Evolutionary conservation across 1,140 invertebrate genomes (phyloP).

Genomic region (Monochamus saltuarius): DNA sequence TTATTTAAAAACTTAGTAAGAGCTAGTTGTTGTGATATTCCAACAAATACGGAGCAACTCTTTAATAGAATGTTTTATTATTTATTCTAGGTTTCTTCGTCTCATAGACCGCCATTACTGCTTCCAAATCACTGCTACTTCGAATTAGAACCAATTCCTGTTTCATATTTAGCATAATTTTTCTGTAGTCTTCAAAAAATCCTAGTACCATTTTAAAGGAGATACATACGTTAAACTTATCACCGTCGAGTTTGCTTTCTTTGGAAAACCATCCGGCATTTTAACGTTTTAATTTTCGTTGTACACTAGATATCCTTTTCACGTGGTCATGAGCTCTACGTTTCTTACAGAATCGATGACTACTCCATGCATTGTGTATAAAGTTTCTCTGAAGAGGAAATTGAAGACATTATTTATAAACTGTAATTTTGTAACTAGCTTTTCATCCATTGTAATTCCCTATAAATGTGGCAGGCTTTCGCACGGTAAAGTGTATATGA

Average conservation of each 20-base stretch:
- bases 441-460: conserved; percentile 27
- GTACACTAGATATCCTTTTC: conserved; percentile 49
- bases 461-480: conserved; percentile 26
- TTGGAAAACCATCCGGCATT: conserved; percentile 40
- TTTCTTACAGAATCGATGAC: conserved; percentile 52
- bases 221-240: conserved; percentile 49
- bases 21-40: conserved; percentile 10
- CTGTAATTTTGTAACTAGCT: conserved; percentile 28
- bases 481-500: conserved; percentile 17
- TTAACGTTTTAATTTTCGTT: conserved; percentile 27
- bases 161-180: conserved; percentile 52
- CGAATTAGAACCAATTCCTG: conserved; percentile 53
- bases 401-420: conserved; percentile 49
- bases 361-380: conserved; percentile 52
- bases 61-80: conserved; percentile 27
- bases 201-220: conserved; percentile 49
- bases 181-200: conserved; percentile 54
- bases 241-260: conserved; percentile 12
- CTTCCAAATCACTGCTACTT: conserved; percentile 40
- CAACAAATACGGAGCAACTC: conserved; percentile 23
- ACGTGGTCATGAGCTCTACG: conserved; percentile 47
- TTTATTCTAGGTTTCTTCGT: conserved; percentile 12
- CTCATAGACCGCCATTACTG: conserved; percentile 10
- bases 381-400: conserved; percentile 53
- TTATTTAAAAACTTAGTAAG: conserved; percentile 28